Percentiles rank a stretch among this genome's conserved stretches.
These are phyloP conservation scores for Lithobates pipiens DNA, from an alignment of 2,797 vertebrate genomes.

Conservation along the genomic window DNA sequence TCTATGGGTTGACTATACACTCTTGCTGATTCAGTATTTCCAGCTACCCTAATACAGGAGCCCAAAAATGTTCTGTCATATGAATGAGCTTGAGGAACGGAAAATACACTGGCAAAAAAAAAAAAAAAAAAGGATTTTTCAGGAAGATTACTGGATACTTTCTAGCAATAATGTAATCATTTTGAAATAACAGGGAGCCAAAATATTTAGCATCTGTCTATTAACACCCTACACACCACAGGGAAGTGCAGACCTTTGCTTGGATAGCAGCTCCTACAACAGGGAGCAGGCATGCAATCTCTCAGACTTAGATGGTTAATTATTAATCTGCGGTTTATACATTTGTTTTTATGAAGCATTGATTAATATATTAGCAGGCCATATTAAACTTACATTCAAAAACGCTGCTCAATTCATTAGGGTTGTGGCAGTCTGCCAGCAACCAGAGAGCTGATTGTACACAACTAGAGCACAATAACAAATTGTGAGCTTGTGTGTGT, in stretches of 20 bases:
- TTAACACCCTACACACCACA: background rate
- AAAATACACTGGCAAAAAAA: background rate
- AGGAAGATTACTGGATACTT: background rate
- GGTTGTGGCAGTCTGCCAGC: slow-evolving; percentile 3
- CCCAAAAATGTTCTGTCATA: background rate
- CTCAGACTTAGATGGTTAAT: slow-evolving; percentile 51
- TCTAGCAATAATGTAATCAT: background rate
- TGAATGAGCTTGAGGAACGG: background rate
- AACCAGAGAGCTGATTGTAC: slow-evolving; percentile 23
- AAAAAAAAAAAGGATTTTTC: background rate
- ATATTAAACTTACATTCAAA: slow-evolving; percentile 48
- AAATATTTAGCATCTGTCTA: slow-evolving; percentile 28
- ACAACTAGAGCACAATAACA: background rate
- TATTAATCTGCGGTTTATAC: slow-evolving; percentile 58
- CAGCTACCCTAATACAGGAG: background rate
- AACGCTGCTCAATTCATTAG: slow-evolving; percentile 47
- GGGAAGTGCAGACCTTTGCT: background rate
- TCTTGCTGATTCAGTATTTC: background rate
- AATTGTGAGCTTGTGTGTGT: background rate
- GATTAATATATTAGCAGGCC: slow-evolving; percentile 58
- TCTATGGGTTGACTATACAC: background rate
- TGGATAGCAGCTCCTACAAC: background rate
- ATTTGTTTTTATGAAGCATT: slow-evolving; percentile 57
- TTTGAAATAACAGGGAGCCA: background rate
- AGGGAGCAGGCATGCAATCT: background rate